Base-by-base conservation (phyloP, 1,140 invertebrate species). In the Drosophila repleta region DNA sequence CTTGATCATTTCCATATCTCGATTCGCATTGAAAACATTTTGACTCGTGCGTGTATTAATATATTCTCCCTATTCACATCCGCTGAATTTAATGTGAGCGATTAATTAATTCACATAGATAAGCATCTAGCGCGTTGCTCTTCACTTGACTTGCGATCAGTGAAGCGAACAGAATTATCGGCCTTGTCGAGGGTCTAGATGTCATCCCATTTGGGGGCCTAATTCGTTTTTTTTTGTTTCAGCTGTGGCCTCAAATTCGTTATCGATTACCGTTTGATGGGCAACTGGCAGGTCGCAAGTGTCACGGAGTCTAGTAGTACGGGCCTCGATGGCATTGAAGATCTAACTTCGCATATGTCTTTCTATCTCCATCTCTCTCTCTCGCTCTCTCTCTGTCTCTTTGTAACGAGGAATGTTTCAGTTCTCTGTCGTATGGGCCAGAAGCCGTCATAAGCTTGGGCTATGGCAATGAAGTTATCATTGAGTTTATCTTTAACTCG, bases 231-330 rank as follows among this genome's bases (percentile, higher is more conserved):
- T n/a, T 17, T 6, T 43, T 43, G 2, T 43, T 43, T 43, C 69
- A 65, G 57, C 53, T 51, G 69, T 62, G 76, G 81, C 69, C 81
- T 70, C 74, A 55, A 46, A 70, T 45, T 46, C 26, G 63, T 72
- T 87, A 87, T 87, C 83, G 67, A 79, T 82, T 82, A 75, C 82
- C 61, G 51, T 45, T 72, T 75, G 67, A 75, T 85, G 79, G 74
- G n/a, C 81, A 81, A 64, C 73, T 87, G 78, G 64, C 78, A 71
- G 82, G 61, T 82, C 82, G 70, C 78, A 82, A 87, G 71, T 51
- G 41, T 35, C 58, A 48, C 57, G 52, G 45, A 48, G 74, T 78
- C 46, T 74, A 62, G 57, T 51, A 58, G 70, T 79, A 73, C 78
- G 39, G 4, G 18, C 3, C 29, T 43, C 6, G 43, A 45, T 35